Base-by-base conservation (phyloP, 2,888 invertebrate genomes). In the Marronus borbonicus region DNA sequence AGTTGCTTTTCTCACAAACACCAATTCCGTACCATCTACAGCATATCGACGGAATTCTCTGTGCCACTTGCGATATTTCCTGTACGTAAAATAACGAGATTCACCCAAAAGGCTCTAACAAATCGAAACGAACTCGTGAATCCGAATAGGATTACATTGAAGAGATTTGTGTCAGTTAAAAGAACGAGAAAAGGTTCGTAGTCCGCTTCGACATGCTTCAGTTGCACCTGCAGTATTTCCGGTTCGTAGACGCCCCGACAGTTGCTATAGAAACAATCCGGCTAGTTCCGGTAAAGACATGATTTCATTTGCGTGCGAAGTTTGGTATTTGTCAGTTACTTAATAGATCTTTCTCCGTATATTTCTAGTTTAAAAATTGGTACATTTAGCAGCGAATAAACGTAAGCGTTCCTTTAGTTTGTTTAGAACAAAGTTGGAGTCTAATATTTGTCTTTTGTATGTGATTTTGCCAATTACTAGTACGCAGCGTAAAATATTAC, bases 201-300 rank as follows among this genome's bases (percentile, higher is more conserved):
- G 68, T 49, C 49, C 24, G 10, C 8, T 20, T 68, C 68, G 68
- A 49, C 24, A 50, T 20, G 76, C 78, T 74, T 72, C 52, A 62
- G 77, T 77, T 78, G 72, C 75, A 78, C 76, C 68, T 78, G 75
- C 75, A 76, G 75, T 76, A 78, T 78, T 78, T 78, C 76, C 78
- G 58, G 78, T 78, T 75, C 36, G 65, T 24, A 10, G 58, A 31
- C 44, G 66, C 36, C 60, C 68, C 76, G 69, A 28, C 60, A 36
- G 68, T 75, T 78, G 31, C 66, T 66, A 74, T 75, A 52, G 68
- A 36, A 50, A 76, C 76, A 44, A 69, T 36, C 28, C 60, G 12
- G 58, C 31, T 39, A 31, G 65, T 66, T 66, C 17, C 66, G n/a
- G n/a, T 7, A n/a, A 10, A 17, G 58, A 17, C 28, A 20, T 7